Conservation (phyloP, 2,797 vertebrate species). For the Threskiornis aethiopicus region DNA sequence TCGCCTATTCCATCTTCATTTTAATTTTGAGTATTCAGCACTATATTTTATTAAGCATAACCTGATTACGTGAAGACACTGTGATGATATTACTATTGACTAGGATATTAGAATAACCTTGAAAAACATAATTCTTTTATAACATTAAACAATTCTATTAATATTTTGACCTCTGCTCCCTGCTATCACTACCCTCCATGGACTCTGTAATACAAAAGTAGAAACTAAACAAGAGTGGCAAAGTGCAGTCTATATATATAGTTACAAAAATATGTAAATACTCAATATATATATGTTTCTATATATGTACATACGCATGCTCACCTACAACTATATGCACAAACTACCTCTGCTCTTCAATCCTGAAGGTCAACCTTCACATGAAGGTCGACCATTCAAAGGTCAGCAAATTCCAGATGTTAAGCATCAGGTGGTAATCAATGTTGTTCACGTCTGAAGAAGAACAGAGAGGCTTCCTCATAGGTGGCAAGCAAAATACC, state of each 20-base stretch:
- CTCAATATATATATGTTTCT: neutral
- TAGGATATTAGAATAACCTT: constrained; percentile 63
- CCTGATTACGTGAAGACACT: constrained; percentile 35
- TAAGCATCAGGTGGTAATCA: neutral
- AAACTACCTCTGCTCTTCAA: neutral
- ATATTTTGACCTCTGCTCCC: constrained; percentile 28
- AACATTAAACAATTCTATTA: constrained; percentile 42
- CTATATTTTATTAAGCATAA: constrained; percentile 63
- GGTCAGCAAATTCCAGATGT: neutral
- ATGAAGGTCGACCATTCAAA: neutral
- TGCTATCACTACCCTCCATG: neutral
- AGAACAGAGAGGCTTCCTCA: neutral
- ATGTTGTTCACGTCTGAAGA: rapidly evolving
- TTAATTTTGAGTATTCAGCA: constrained; percentile 54
- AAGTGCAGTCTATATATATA: neutral
- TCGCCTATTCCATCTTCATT: constrained; percentile 57
- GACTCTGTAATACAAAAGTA: neutral
- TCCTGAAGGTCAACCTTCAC: neutral
- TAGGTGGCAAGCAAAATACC: neutral
- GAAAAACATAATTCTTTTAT: constrained; percentile 36
- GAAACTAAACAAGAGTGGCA: neutral
- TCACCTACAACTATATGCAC: neutral
- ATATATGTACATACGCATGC: neutral
- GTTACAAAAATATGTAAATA: neutral
- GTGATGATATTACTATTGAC: constrained; percentile 56